These are phyloP conservation scores for Trachemys scripta DNA, from an alignment of 2,113 vertebrate species.

Conservation along the genomic window DNA sequence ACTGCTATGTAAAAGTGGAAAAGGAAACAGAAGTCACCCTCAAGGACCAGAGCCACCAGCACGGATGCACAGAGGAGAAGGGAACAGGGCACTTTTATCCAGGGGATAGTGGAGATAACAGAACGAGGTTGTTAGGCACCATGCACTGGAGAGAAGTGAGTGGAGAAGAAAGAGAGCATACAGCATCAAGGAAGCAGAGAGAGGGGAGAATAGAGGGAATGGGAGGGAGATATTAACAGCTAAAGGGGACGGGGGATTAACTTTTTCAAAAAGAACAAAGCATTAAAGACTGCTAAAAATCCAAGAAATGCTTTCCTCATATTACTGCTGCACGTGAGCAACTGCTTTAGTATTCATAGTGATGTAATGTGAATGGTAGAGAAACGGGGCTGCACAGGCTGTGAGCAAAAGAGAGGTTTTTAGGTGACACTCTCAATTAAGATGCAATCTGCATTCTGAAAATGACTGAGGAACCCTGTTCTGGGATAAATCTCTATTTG, in stretches of 20 bases:
- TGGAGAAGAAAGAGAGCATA: background rate
- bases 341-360: background rate
- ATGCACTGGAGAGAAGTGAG: background rate
- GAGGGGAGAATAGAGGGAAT: background rate
- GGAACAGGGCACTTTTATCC: background rate
- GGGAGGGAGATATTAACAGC: background rate
- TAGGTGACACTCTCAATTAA: background rate
- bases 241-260: background rate
- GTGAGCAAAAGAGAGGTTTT: background rate
- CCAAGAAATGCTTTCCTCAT: constrained; percentile 21
- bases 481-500: background rate
- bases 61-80: background rate
- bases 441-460: background rate
- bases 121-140: background rate
- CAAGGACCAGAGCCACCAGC: rapidly evolving
- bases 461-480: background rate
- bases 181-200: background rate
- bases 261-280: background rate
- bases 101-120: background rate
- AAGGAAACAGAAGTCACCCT: rapidly evolving
- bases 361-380: background rate
- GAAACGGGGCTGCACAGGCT: background rate
- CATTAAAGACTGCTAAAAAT: background rate
- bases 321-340: background rate
- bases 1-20: background rate